Base-by-base conservation (phyloP, 2,888 invertebrate genomes). In the Agapetus fuscipes region DNA sequence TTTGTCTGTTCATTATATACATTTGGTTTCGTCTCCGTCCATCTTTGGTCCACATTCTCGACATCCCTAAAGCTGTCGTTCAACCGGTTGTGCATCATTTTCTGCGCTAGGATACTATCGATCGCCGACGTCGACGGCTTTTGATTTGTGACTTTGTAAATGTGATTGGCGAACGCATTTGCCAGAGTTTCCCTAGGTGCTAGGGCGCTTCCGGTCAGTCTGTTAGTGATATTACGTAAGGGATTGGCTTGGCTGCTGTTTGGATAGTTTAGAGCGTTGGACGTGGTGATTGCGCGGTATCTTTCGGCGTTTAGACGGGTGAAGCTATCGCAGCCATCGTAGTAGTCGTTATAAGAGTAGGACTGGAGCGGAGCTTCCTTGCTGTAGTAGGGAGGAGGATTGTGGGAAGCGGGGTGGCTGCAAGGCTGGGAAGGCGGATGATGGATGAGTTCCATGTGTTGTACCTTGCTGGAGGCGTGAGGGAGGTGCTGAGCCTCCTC, bases 121-220 rank as follows among this genome's bases (percentile, higher is more conserved):
- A 70, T 62, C 3, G 62, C 57, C 4, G 67, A 65, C 34, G 66
- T 62, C 26, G 66, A 66, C 17, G 69, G 67, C 43, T 68, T 70
- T 46, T 70, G 70, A 61, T 69, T 69, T 49, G 70, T 70, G 35
- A 70, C 68, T 61, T 68, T 70, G 39, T 68, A 68, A 29, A 70
- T 70, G 31, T 70, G 70, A 47, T 70, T 67, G 0, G 59, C 67
- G 43, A 70, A 51, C 2, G 64, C 68, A 34, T 64, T 66, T 0
- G 69, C 66, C 47, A 70, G 46, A 0, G 68, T 64, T 12, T 65
- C 62, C 51, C 67, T 66, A 0, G 70, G 70, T 0, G 69, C 70
- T 46, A 70, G 27, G 7, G 13, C 30, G 17, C 25, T 41, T 24
- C 29, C 34, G 14, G 9, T 24, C 13, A 17, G 26, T 14, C 17